Percentiles rank a stretch among this genome's conserved stretches.
Evolutionary conservation across 2,797 vertebrate genomes (phyloP).

Genomic region (Tangara arthus): DNA sequence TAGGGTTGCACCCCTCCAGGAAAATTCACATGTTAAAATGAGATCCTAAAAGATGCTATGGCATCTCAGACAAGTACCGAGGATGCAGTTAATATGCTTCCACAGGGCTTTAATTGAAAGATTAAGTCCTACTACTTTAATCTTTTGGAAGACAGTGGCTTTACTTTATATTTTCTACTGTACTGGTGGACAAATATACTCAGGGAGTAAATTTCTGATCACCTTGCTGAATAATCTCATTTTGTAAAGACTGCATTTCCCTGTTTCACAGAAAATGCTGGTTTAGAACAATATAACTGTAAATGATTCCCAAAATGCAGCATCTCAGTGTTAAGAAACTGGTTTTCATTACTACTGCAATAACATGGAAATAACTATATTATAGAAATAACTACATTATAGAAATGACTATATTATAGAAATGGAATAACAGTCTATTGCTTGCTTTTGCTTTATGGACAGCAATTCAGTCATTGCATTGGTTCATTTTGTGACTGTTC

Average conservation of each 20-base stretch:
- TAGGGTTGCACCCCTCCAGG: not conserved
- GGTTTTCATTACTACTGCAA: not conserved
- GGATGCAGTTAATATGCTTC: not conserved
- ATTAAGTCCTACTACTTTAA: not conserved
- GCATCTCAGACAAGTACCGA: not conserved
- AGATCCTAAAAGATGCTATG: not conserved
- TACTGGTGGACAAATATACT: not conserved
- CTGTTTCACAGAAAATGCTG: not conserved
- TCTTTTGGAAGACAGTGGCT: not conserved
- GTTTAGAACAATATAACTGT: not conserved
- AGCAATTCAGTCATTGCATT: not conserved
- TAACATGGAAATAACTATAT: constrained; percentile 11
- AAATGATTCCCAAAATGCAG: not conserved
- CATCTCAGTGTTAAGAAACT: not conserved
- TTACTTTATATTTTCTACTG: not conserved
- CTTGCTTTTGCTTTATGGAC: constrained; percentile 32
- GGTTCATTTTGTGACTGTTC: constrained; percentile 39
- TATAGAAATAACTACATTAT: not conserved
- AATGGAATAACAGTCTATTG: not conserved
- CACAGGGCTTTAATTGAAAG: not conserved
- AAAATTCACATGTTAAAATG: not conserved
- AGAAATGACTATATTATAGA: not conserved
- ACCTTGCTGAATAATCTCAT: not conserved
- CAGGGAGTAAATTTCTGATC: not conserved
- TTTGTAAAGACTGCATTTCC: not conserved